Base-by-base conservation (phyloP, 2,797 vertebrate genomes). In the Brotula barbata region DNA sequence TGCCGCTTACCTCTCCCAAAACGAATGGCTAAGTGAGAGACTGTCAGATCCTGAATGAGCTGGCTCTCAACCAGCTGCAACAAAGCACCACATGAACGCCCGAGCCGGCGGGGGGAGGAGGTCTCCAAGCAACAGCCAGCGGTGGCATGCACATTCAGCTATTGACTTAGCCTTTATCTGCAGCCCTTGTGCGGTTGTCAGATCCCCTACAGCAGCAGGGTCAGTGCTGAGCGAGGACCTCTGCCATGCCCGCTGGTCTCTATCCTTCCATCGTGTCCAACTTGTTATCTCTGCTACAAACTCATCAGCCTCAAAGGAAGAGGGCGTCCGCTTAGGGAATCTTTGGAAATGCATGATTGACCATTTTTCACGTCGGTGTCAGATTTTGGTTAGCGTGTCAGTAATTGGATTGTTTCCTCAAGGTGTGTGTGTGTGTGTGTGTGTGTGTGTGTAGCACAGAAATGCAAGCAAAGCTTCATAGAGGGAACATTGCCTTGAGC, bases 101-200 rank as follows among this genome's bases (percentile, higher is more conserved):
- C 10, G 36, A 55, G 55, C 45, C 45, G 6, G 31, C 31, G 31
- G 31, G 15, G 62, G 7, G 61, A 33, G 70, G 46, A 54, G 68
- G 77, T 81, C 87, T 83, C 83, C 75, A 58, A 71, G 85, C 77
- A 90, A 87, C 83, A 1, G 4, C 75, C 75, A 64, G 80, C 53
- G 77, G 81, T 84, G 69, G 81, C 85, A 87, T 79, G 74, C 77
- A 78, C 79, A 84, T 82, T 69, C 75, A 58, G 19, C 85, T 74
- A 53, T 77, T 89, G 84, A 82, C 86, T 81, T 73, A 71, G 44
- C 66, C 36, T 86, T 68, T 37, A 52, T 75, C 62, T 71, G 41
- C 63, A 77, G 70, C 45, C n/a, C 61, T 72, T 87, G 74, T 79
- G 31, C 28, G 68, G 75, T 56, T 77, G 77, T 85, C 75, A 78